A percentile compares a stretch with the other conserved stretches of the same genome.
Conservation (phyloP, 2,113 vertebrate genomes). For the Calyptomena viridis region DNA sequence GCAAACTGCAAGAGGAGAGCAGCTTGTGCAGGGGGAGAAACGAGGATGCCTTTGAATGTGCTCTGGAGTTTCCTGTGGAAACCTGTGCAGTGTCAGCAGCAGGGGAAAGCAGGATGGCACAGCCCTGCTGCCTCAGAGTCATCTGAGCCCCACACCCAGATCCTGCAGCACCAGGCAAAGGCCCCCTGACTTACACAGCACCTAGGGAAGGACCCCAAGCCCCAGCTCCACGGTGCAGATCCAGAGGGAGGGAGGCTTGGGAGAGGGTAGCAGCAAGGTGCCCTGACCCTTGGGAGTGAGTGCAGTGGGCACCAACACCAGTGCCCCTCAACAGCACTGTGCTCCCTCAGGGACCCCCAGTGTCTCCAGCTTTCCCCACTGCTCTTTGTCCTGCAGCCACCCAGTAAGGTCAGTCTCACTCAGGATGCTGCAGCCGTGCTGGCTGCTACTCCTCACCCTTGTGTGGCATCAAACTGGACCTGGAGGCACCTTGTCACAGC, state of each 20-base stretch:
- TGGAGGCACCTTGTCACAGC: not conserved
- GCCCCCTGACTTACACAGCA: accelerated
- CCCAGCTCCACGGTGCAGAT: not conserved
- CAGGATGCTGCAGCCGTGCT: accelerated
- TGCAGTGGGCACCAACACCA: not conserved
- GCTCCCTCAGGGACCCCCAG: not conserved
- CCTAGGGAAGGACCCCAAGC: not conserved
- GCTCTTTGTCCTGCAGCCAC: not conserved
- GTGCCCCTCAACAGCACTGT: not conserved
- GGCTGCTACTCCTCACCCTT: not conserved
- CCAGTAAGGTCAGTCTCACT: not conserved
- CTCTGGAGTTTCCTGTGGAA: not conserved
- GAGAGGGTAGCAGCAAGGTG: not conserved
- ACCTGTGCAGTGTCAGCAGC: not conserved
- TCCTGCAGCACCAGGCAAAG: not conserved
- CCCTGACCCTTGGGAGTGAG: not conserved
- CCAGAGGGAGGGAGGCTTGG: not conserved
- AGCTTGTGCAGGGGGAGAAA: not conserved
- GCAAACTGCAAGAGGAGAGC: not conserved
- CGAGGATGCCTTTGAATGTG: accelerated
- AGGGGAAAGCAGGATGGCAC: accelerated
- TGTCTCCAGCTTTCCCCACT: not conserved
- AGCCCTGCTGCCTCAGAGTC: not conserved
- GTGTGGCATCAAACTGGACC: not conserved
- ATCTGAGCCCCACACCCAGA: not conserved